Evolutionary conservation across 2,888 invertebrate genomes (phyloP).

Genomic region (Leucania comma): DNA sequence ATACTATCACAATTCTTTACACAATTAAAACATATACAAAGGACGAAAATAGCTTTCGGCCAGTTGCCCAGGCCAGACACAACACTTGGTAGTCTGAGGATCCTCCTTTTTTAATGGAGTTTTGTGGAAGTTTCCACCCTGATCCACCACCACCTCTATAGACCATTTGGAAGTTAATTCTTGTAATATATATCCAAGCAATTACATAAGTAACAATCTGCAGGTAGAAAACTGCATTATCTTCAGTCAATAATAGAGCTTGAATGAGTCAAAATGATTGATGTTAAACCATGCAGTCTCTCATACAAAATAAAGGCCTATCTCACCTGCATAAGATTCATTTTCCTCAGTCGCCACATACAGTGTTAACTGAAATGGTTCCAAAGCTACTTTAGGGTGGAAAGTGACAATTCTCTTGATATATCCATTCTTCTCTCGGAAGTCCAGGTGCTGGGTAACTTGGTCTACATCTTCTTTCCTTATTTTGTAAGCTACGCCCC

Average conservation of each 20-base stretch:
- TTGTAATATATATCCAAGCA: too few species aligned
- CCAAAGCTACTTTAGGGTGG: constrained; percentile 90
- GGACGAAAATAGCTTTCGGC: too few species aligned
- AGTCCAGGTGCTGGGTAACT: constrained; percentile 96
- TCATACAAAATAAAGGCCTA: constrained; percentile 1
- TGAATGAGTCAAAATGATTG: too few species aligned
- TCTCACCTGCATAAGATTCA: constrained; percentile 93
- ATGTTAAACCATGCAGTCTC: background rate
- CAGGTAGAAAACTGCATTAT: background rate
- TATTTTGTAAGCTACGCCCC: constrained; percentile 98
- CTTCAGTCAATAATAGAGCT: background rate
- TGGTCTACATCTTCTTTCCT: constrained; percentile 91
- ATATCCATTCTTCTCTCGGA: constrained; percentile 98
- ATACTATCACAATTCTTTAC: too few species aligned
- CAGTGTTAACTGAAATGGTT: constrained; percentile 93
- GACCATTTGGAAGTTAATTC: too few species aligned
- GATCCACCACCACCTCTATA: too few species aligned
- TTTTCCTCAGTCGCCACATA: constrained; percentile 96
- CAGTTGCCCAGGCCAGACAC: too few species aligned
- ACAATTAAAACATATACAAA: too few species aligned
- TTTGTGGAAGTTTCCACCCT: too few species aligned
- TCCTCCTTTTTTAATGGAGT: too few species aligned
- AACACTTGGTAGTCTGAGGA: too few species aligned
- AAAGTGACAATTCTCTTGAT: constrained; percentile 93
- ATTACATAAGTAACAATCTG: too few species aligned